Evolutionary conservation across 2,113 vertebrate species (phyloP), one percentile per base, ranked within the genome.

Genomic region (Argyrosomus japonicus): DNA sequence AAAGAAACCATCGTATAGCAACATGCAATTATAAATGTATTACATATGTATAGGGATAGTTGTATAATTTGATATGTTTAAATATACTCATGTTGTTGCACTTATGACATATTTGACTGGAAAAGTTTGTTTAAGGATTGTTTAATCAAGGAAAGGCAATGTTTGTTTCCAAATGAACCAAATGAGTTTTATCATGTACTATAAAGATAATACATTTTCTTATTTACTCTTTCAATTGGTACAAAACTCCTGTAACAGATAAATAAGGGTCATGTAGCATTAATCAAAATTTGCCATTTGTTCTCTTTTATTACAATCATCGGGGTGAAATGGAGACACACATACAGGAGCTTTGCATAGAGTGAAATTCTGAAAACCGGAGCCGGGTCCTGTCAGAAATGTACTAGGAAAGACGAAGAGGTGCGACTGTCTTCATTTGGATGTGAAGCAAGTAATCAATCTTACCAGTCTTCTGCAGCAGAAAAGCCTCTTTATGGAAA

Each of bases 261-360:
- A 67, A 91, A 84, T 62, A 75, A 88, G 14, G 67, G 18, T 76
- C 61, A 19, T 40, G 17, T 82, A 17, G 87, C 64, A 63, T 68
- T 77, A 54, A 88, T 92, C 79, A 88, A 92, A 90, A 82, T 81
- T 83, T 87, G 67, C 85, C 79, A 85, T 87, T 87, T 92, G 85
- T 88, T 92, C 48, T 93, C 85, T 93, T 93, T 93, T 93, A 94
- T 94, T 94, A 94, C 93, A 94, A 93, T 94, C 92, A 91, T 93
- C 36, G 68, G 79, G 79, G 91, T 94, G 92, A 92, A 92, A 94
- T 92, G 90, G 85, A 93, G 83, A 93, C 88, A 93, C 81, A 88
- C 89, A 77, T 72, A 93, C 90, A 92, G 92, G 91, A 93, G 91
- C 91, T 93, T 94, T 94, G 93, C 93, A 94, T 94, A 94, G 93